These are phyloP conservation scores for Sesamia nonagrioides DNA, from an alignment of 1,140 invertebrate species.

Conservation along the genomic window DNA sequence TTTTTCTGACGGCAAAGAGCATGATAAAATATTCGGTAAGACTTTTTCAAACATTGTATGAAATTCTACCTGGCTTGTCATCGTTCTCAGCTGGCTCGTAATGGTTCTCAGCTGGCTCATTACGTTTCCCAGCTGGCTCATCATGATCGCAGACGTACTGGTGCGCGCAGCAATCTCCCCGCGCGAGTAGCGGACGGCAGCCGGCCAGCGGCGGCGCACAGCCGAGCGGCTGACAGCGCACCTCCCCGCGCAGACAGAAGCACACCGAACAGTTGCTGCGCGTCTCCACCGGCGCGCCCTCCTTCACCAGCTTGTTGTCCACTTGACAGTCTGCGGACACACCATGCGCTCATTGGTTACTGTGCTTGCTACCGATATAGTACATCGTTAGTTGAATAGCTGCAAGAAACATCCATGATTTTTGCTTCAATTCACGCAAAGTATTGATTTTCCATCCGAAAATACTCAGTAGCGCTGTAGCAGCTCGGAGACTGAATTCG, in stretches of 20 bases:
- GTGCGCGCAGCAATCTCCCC: conserved; percentile 94
- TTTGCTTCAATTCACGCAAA: too few relatives aligned
- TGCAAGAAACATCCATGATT: too few relatives aligned
- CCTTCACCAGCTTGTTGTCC: conserved; percentile 89
- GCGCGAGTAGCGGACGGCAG: conserved; percentile 92
- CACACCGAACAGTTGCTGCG: conserved; percentile 92
- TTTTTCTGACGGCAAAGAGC: too few relatives aligned
- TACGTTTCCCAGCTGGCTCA: background rate
- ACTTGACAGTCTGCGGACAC: conserved; percentile 89
- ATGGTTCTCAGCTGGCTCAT: background rate
- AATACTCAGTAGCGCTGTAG: too few relatives aligned
- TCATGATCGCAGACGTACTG: conserved; percentile 91
- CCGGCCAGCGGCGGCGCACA: conserved; percentile 92
- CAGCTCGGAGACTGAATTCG: too few relatives aligned
- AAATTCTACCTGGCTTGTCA: too few relatives aligned
- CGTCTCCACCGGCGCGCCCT: conserved; percentile 92
- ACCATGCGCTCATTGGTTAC: background rate
- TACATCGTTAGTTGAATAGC: too few relatives aligned
- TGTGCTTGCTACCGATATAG: too few relatives aligned
- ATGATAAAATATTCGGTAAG: too few relatives aligned
- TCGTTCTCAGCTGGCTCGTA: too few relatives aligned
- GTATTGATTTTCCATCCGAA: too few relatives aligned
- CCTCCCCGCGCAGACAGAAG: conserved; percentile 92
- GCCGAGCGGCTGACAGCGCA: conserved; percentile 92
- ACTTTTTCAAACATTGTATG: too few relatives aligned